phyloP scores from a whole-genome alignment of 1,140 invertebrate species.

The Brachionus koreanus region DNA sequence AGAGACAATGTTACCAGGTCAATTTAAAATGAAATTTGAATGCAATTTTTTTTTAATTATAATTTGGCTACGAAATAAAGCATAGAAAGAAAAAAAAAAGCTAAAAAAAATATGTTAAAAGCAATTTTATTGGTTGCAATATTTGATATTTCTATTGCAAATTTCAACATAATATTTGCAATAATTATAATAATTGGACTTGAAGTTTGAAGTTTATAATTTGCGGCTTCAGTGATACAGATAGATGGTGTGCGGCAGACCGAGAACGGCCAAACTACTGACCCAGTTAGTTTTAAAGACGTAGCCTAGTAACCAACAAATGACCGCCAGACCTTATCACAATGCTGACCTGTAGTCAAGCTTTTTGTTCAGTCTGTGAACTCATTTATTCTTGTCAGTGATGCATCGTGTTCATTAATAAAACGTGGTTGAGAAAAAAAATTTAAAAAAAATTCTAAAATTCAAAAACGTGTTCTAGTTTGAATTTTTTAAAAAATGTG shows the following conservation, averaged over 20 bases:
- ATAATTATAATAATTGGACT: constrained; percentile 5
- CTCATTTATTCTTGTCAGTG: not conserved
- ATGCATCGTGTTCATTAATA: not conserved
- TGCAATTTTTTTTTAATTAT: not conserved
- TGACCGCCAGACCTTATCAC: not conserved
- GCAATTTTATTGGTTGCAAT: constrained; percentile 5
- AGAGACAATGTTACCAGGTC: not conserved
- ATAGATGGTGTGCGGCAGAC: not conserved
- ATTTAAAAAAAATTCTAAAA: not conserved
- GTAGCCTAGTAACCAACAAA: not conserved
- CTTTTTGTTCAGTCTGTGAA: not conserved
- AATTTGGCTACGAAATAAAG: constrained; percentile 10
- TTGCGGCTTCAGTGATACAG: not conserved
- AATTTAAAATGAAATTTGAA: not conserved
- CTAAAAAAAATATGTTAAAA: constrained; percentile 21
- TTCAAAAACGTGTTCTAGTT: not conserved
- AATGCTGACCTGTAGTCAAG: not conserved
- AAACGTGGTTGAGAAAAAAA: not conserved
- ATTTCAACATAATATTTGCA: constrained; percentile 19
- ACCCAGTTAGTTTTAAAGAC: not conserved
- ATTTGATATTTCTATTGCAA: constrained; percentile 16
- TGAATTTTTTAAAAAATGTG: not conserved
- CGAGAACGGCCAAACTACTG: not conserved
- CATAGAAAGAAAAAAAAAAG: not conserved
- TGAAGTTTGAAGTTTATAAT: constrained; percentile 4